Base-by-base conservation (phyloP, 2,888 invertebrate species). In the Diarsia rubi region DNA sequence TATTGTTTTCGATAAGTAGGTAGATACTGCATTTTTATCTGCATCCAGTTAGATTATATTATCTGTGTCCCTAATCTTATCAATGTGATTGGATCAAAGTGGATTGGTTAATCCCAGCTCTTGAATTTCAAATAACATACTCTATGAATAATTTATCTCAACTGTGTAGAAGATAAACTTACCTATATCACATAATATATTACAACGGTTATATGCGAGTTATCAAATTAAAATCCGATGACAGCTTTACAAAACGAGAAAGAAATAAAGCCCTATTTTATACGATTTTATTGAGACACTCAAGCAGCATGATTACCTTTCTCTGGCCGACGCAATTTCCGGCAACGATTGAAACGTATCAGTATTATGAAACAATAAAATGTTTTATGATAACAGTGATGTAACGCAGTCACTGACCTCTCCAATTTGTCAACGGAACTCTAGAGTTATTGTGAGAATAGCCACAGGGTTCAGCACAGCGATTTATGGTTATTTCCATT, bases 321-420 rank as follows among this genome's bases (percentile, higher is more conserved):
- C 87, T 82, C 69, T 49, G 27, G n/a, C 57, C 63, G 45, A 78
- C 66, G 69, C 57, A 85, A 82, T 79, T 76, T 82, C 85, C 85
- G 78, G 82, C 37, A 59, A 31, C 69, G 72, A 79, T 79, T 67
- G 63, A 64, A 52, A 57, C 62, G 49, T 72, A 82, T 78, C 81
- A 70, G 42, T 71, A 64, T 81, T 77, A 77, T 83, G 69, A 81
- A 79, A 87, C 75, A 81, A 80, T 85, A 72, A 78, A 87, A 79
- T 57, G 62, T 66, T 83, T 78, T 78, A 72, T 75, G 70, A 79
- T 79, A 80, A 81, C 44, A 69, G 60, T 85, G 73, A 78, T 73
- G 71, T 60, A 82, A 86, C 67, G 6, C 59, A 69, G 85, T 74
- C 72, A 78, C 80, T 79, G 80, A 85, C 85, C 85, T 77, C 70